Percentiles rank a stretch among this genome's conserved stretches.
Conservation (phyloP, 2,797 vertebrate genomes). For the Pygocentrus nattereri region DNA sequence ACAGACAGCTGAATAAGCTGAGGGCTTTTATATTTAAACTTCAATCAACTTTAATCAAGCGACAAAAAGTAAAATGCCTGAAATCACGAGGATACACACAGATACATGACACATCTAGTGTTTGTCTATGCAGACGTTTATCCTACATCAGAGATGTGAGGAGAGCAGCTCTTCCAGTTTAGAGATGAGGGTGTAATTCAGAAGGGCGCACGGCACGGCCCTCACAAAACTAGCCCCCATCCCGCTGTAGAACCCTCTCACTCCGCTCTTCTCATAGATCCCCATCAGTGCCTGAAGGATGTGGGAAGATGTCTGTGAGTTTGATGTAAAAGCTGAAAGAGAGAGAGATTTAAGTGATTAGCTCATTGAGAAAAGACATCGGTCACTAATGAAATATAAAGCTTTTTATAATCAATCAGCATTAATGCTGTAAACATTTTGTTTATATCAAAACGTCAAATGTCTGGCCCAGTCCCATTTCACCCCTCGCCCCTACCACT, state of each 20-base stretch:
- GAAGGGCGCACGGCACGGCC: slow-evolving; percentile 77
- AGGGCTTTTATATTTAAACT: no score
- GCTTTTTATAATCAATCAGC: no score
- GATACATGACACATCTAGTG: not conserved
- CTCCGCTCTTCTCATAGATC: slow-evolving; percentile 75
- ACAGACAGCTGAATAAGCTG: no score
- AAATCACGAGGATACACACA: not conserved
- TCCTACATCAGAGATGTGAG: slow-evolving; percentile 39
- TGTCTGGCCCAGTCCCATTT: no score
- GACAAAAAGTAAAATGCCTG: no score
- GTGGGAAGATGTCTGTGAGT: slow-evolving; percentile 58
- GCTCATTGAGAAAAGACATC: no score
- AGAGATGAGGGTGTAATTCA: slow-evolving; percentile 78
- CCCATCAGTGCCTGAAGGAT: slow-evolving; percentile 68
- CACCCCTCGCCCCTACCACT: no score
- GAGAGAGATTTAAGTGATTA: slow-evolving; percentile 7
- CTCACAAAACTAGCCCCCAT: slow-evolving; percentile 81
- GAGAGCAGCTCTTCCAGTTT: slow-evolving; percentile 75
- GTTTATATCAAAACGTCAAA: no score
- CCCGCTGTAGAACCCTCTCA: slow-evolving; percentile 78
- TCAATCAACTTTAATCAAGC: no score
- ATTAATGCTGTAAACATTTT: no score
- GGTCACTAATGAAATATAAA: no score
- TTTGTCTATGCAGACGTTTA: not conserved
- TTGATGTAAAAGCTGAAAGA: slow-evolving; percentile 74